Base-by-base conservation (phyloP, 2,113 vertebrate genomes). In the Lepisosteus osseus region DNA sequence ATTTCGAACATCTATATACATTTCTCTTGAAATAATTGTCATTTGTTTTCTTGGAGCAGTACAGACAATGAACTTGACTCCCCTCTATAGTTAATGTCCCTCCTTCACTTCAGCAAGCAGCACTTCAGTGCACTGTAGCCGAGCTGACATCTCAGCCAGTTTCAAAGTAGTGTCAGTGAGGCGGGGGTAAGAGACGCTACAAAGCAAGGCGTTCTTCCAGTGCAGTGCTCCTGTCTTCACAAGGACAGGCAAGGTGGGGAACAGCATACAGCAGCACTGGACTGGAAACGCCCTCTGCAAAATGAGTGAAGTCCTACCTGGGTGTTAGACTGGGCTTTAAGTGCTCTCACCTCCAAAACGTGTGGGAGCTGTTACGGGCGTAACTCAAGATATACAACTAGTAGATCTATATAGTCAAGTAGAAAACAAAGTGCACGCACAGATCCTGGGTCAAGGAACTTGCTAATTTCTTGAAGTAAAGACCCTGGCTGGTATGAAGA, bases 1-100 rank as follows among this genome's bases (percentile, higher is more conserved):
- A n/a, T 77, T 75, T 40, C 71, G 64, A 12, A 74, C 70, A 68
- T 76, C 62, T 29, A 54, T 7, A 55, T 15, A 56, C 17, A 57
- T 68, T 41, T 51, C 9, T n/a, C 11, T 51, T 51, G 5, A 51
- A 51, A 51, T 51, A 51, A 65, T 41, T 66, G 41, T 51, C 41
- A 40, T 56, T 55, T 63, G 11, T 54, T 64, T 64, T 69, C 66
- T 47, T 56, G 59, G 72, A 68, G 59, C 51, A 65, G 59, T n/a
- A 61, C 61, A 13, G 40, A n/a, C 12, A 11, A 51, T 40, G 56
- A 47, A 41, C 7, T 64, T 40, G 29, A 8, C n/a, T 67, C 54
- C 41, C 7, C 41, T 67, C 7, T n/a, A 44, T 61, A 51, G 17
- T 59, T 43, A 4, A 7, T 59, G n/a, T 41, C 17, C 40, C 4